Evolutionary conservation across 1,140 invertebrate genomes (phyloP), one percentile per base, ranked within the genome.

Genomic region (Danaus melanippus): DNA sequence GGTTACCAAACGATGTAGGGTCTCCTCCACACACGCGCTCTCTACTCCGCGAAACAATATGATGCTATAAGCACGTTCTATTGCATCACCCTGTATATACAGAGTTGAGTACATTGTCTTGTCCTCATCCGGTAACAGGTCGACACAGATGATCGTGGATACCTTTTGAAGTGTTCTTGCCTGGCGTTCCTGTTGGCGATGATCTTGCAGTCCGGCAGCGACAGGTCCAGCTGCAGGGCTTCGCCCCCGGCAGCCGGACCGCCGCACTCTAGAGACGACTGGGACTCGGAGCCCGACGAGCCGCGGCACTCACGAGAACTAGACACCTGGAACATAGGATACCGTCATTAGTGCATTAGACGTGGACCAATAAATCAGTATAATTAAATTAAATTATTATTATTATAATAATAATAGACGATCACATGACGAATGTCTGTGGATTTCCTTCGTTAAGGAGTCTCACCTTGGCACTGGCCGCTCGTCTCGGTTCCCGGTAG

Each of bases 131-230:
- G 15, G 45, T 41, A 10, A 54, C 11, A 10, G 15, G 1, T 17
- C 15, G 46, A 12, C 21, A 32, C 21, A 32, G 6, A 32, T 32
- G 9, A 12, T 10, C n/a, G 40, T 21, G 11, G 10, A 40, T 58
- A 53, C 55, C 50, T 56, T 48, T 42, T 40, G 54, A 65, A 53
- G 48, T 50, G 58, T 42, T 79, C 78, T 56, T 80, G 78, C 66
- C 81, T 79, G 56, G 77, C 84, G 69, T 76, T 79, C 50, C 83
- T 66, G 74, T 87, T 88, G 68, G 82, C 79, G 56, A 87, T 84
- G 70, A 86, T 86, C 63, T 79, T 76, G 67, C 84, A 87, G 66
- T 82, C 84, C 2, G 84, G 73, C 54, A 76, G 74, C 45, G 79
- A 79, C 50, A 80, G 58, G 69, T 82, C 81, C 8, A 71, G 58